Evolutionary conservation across 2,113 vertebrate genomes (phyloP), one percentile per base, ranked within the genome.

Genomic region (Chaenogobius annularis): DNA sequence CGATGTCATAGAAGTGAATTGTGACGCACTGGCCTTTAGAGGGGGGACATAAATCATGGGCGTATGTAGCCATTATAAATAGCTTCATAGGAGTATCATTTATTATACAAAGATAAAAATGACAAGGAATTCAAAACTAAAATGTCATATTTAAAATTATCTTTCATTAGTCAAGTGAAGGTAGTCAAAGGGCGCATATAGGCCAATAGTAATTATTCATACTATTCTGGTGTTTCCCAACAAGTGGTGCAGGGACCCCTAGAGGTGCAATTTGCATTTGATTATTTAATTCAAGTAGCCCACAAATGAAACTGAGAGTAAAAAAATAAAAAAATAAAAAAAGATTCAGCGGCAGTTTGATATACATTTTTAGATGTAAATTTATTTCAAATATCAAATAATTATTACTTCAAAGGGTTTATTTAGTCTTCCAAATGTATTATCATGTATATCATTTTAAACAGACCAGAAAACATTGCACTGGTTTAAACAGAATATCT

Each of bases 1-100:
- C 46, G 31, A 66, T 82, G 73, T 85, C 77, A 85, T 43, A 54
- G 0, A 26, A 72, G 72, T 87, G 83, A 88, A 86, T 87, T 22
- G 31, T 44, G 61, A 74, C 11, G 17, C 56, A 76, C 48, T 72
- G 72, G 69, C 55, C 74, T 87, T 83, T 64, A 79, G 23, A 71
- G 72, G n/a, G 72, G 31, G 55, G 72, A 65, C 69, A 87, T 87
- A 78, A 87, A 89, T 92, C 81, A 84, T 43, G 46, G 47, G 74
- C 62, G 13, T 77, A 50, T 72, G 75, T 44, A 48, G 13, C 52
- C 5, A 5, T 37, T 67, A 75, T 46, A 54, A 44, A 48, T 22
- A 23, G 40, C 37, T 65, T 68, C 70, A 79, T 70, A 40, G 48
- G 62, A 26, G 59, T n/a, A 48, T 75, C 64, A 74, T 77, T 82